Percentiles rank a stretch among this genome's conserved stretches.
phyloP scores from a whole-genome alignment of 1,140 invertebrate genomes.

The Heliconius melpomene region DNA sequence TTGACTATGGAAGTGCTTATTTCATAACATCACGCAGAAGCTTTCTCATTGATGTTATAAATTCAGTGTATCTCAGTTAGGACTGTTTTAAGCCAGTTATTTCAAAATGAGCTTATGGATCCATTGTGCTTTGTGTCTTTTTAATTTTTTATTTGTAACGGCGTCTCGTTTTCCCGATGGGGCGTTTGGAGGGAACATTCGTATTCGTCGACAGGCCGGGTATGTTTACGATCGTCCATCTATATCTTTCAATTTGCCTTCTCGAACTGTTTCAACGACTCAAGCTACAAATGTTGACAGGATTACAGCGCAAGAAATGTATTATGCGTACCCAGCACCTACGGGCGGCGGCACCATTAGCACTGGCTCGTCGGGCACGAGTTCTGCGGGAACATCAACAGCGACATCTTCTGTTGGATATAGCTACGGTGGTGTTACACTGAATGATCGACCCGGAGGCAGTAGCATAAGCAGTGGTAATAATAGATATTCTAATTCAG shows the following conservation, averaged over 20 bases:
- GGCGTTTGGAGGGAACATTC: slow-evolving; percentile 34
- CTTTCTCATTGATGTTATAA: slow-evolving; percentile 50
- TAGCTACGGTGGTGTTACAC: slow-evolving; percentile 20
- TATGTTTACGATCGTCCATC: slow-evolving; percentile 66
- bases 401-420: slow-evolving; percentile 35
- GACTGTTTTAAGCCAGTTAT: slow-evolving; percentile 37
- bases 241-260: slow-evolving; percentile 65
- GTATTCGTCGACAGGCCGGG: slow-evolving; percentile 60
- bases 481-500: slow-evolving; percentile 12
- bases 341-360: slow-evolving; percentile 42
- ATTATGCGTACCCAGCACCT: slow-evolving; percentile 68
- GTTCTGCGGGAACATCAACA: slow-evolving; percentile 24
- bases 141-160: slow-evolving; percentile 23
- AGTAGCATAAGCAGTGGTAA: background rate
- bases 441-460: slow-evolving; percentile 17
- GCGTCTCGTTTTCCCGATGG: slow-evolving; percentile 11
- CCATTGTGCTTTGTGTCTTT: slow-evolving; percentile 36
- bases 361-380: slow-evolving; percentile 20
- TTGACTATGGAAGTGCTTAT: slow-evolving; percentile 32
- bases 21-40: slow-evolving; percentile 37
- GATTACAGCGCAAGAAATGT: slow-evolving; percentile 62
- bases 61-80: slow-evolving; percentile 38
- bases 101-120: slow-evolving; percentile 42
- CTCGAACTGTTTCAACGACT: slow-evolving; percentile 51
- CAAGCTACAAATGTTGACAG: slow-evolving; percentile 64